A percentile compares a stretch with the other conserved stretches of the same genome.
phyloP scores from a whole-genome alignment of 2,797 vertebrate genomes.

The Acanthiza pusilla region DNA sequence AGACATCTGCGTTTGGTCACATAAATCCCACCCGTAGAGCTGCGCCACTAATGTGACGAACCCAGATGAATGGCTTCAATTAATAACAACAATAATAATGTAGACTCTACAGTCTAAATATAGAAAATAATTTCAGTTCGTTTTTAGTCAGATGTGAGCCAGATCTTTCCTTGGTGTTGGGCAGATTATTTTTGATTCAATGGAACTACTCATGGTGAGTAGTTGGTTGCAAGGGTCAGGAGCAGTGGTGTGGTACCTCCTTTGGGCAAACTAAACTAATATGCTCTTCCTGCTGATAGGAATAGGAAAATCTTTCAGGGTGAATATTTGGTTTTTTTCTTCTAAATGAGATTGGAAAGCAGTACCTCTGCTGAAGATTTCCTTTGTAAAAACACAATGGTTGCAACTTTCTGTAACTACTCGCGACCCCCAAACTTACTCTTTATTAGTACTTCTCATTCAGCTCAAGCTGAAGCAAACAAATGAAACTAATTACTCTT shows the following conservation, averaged over 20 bases:
- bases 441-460: conserved; percentile 66
- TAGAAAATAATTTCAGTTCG: conserved; percentile 15
- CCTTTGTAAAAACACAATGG: conserved; percentile 53
- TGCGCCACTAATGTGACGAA: conserved; percentile 18
- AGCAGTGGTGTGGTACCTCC: background rate
- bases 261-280: background rate
- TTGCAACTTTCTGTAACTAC: conserved; percentile 63
- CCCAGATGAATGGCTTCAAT: conserved; percentile 58
- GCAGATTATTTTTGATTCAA: background rate
- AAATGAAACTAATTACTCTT: conserved; percentile 79
- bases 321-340: background rate
- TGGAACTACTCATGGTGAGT: background rate
- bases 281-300: background rate
- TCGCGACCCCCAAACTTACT: conserved; percentile 53
- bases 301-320: background rate
- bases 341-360: background rate
- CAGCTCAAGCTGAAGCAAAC: conserved; percentile 74
- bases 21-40: conserved; percentile 63
- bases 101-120: conserved; percentile 16
- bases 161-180: background rate
- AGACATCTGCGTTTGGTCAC: conserved; percentile 65
- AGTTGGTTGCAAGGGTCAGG: background rate
- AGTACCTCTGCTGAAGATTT: background rate
- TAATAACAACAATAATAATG: conserved; percentile 57
- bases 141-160: conserved; percentile 8